Conservation (phyloP, 92 coral and sea anemone genomes). For the Pocillopora grandis region DNA sequence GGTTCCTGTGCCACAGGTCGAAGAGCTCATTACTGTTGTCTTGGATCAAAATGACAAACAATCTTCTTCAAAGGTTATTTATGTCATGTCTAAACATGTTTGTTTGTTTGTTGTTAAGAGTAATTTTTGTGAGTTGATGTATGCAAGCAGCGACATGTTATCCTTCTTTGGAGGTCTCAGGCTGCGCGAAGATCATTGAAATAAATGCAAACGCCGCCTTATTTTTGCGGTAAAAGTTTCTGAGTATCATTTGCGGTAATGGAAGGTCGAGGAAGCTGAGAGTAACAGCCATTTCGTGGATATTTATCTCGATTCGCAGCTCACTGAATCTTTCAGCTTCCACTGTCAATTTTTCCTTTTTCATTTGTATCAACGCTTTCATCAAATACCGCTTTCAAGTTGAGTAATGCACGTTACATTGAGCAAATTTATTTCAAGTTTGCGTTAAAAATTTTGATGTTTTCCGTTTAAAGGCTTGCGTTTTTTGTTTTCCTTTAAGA, state of each 20-base stretch:
- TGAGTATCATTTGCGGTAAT: too few species aligned
- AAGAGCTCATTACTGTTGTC: conserved; percentile 35
- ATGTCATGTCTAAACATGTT: background rate
- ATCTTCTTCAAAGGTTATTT: conserved; percentile 11
- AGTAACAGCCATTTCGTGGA: too few species aligned
- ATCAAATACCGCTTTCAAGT: background rate
- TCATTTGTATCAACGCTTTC: too few species aligned
- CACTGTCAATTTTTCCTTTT: too few species aligned
- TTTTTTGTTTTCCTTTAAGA: background rate
- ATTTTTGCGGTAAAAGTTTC: too few species aligned
- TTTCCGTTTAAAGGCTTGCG: background rate
- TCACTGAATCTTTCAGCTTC: too few species aligned
- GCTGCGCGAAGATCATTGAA: background rate
- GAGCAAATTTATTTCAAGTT: background rate
- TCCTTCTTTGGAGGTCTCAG: background rate
- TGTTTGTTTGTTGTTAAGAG: conserved; percentile 1
- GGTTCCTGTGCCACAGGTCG: conserved; percentile 47
- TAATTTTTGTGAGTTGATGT: background rate
- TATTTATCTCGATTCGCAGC: too few species aligned
- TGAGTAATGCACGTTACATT: background rate
- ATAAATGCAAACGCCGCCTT: background rate
- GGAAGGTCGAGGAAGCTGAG: too few species aligned
- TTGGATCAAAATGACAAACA: conserved; percentile 28
- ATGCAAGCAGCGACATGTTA: background rate
- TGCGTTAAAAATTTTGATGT: background rate